Evolutionary conservation across 2,797 vertebrate genomes (phyloP), one percentile per base, ranked within the genome.

Genomic region (Ispidina lecontei): DNA sequence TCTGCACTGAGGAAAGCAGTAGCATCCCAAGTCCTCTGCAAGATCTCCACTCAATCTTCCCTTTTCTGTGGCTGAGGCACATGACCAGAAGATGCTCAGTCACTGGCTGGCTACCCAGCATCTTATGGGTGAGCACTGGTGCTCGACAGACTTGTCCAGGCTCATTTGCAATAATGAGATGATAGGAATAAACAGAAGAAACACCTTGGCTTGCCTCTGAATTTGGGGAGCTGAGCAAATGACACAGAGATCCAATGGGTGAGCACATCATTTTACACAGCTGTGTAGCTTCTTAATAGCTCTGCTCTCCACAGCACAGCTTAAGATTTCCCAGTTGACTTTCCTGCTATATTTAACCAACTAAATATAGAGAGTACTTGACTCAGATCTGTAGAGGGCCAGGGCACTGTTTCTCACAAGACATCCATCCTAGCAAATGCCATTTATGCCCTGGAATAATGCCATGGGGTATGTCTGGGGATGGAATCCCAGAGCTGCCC

Each of bases 321-420:
- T 91, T 28, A 93, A 86, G 81, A 79, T 83, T 88, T 90, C 80
- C 95, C 83, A 39, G 76, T 87, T 71, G 60, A 69, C 77, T 93
- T 87, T 90, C 51, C 25, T 80, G 67, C 70, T 92, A 72, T 95
- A 89, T 94, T 89, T 94, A 90, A 86, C 80, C 54, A 84, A 68
- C 90, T 88, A 93, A 90, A 93, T 84, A 70, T 86, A 92, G 91
- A 95, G 58, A 84, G 84, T 75, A 91, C 92, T 94, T 87, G 82
- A 94, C 92, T 86, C 49, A 87, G 70, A 90, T 94, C 93, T 79
- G 91, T 88, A 55, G 87, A 84, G 80, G 87, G 78, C 47, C 77
- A 94, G 83, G 79, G 73, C 54, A 77, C 77, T 84, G 25, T 65
- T 96, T 81, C 69, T 91, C 89, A 75, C 65, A 76, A 81, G 78